Evolutionary conservation across 1,140 invertebrate species (phyloP).

Genomic region (Nylanderia fulva): DNA sequence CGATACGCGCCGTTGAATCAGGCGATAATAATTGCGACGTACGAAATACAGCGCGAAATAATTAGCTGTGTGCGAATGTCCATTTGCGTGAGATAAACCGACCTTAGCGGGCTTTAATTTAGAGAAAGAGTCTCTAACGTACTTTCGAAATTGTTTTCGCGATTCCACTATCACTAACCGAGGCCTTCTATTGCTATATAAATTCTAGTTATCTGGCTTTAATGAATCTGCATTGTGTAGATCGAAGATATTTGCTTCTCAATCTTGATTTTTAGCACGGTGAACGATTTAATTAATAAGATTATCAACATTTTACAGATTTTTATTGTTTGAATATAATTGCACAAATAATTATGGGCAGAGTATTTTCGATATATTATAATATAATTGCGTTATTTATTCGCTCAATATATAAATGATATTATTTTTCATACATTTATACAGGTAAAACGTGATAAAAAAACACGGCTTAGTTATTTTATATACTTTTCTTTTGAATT

Average conservation of each 20-base stretch:
- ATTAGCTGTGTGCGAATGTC: slow-evolving; percentile 47
- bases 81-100: slow-evolving; percentile 59
- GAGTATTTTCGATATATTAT: neutral
- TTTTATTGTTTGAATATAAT: neutral
- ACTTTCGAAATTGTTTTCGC: slow-evolving; percentile 54
- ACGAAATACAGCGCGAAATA: slow-evolving; percentile 28
- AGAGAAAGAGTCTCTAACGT: slow-evolving; percentile 45
- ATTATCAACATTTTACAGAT: neutral
- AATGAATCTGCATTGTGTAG: neutral
- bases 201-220: neutral
- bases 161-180: neutral
- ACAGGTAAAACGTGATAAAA: neutral
- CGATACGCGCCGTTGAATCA: slow-evolving; percentile 48
- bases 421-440: slow-evolving; percentile 14
- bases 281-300: neutral
- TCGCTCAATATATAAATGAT: slow-evolving; percentile 4
- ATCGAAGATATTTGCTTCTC: neutral
- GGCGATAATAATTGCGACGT: slow-evolving; percentile 46
- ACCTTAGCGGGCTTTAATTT: slow-evolving; percentile 56
- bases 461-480: neutral
- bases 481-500: slow-evolving; percentile 32
- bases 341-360: neutral
- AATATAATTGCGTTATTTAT: slow-evolving; percentile 15
- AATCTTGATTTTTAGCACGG: neutral
- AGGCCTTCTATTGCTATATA: neutral